phyloP scores from a whole-genome alignment of 2,888 invertebrate genomes.

The Diaphora mendica region DNA sequence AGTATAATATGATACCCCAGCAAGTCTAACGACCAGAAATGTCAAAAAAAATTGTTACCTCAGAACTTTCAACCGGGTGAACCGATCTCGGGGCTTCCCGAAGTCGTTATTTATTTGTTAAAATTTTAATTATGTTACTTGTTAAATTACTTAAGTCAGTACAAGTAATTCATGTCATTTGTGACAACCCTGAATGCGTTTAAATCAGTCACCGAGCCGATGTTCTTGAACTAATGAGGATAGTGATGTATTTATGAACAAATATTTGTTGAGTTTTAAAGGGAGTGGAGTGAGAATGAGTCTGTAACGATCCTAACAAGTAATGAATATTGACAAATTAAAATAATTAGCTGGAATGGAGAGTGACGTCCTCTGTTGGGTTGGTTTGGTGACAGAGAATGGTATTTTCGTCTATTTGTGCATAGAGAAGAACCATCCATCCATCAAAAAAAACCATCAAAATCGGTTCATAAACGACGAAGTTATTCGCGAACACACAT shows the following conservation, averaged over 20 bases:
- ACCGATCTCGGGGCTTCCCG: too few species aligned
- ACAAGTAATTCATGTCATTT: background rate
- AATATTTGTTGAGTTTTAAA: conserved; percentile 20
- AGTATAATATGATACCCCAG: too few species aligned
- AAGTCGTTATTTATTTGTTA: too few species aligned
- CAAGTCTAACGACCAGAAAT: too few species aligned
- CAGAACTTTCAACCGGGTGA: too few species aligned
- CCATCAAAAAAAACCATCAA: too few species aligned
- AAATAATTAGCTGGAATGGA: conserved; percentile 14
- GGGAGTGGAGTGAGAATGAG: conserved; percentile 13
- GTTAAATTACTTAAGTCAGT: background rate
- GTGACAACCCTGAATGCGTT: conserved; percentile 7
- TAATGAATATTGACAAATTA: conserved; percentile 24
- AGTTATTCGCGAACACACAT: too few species aligned
- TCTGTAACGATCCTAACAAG: conserved; percentile 5
- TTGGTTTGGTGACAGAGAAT: background rate
- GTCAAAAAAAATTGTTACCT: too few species aligned
- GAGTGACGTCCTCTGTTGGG: background rate
- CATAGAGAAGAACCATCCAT: too few species aligned
- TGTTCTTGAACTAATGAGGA: conserved; percentile 9
- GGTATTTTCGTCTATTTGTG: background rate
- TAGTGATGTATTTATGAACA: conserved; percentile 23
- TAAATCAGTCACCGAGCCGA: conserved; percentile 20
- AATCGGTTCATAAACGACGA: too few species aligned
- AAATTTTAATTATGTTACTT: too few species aligned